These are phyloP conservation scores for Gila robusta DNA, from an alignment of 2,797 vertebrate species.

Conservation along the genomic window DNA sequence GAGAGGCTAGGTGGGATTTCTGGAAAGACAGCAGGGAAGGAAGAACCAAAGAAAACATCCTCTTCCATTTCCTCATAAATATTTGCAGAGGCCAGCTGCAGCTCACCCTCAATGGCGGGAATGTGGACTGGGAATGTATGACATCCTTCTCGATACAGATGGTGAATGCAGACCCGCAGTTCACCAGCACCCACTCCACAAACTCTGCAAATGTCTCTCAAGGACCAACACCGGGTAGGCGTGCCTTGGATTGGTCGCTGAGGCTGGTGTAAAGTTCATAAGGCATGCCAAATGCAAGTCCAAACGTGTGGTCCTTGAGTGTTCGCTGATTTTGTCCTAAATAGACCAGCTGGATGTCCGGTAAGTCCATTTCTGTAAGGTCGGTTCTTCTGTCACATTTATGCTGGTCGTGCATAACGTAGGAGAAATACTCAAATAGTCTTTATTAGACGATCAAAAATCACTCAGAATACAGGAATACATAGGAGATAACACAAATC, in stretches of 20 bases:
- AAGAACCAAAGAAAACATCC: background rate
- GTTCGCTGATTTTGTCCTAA: too few relatives aligned
- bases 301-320: background rate
- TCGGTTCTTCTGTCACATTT: background rate
- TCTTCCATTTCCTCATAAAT: background rate
- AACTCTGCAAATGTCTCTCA: background rate
- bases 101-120: background rate
- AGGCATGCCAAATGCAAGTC: background rate
- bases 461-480: background rate
- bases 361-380: background rate
- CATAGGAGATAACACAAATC: background rate
- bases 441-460: background rate
- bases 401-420: background rate
- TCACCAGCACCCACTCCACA: background rate
- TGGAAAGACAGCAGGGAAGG: background rate
- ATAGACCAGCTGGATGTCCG: background rate
- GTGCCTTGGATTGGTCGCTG: background rate
- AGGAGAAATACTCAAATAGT: background rate
- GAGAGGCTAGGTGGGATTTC: background rate
- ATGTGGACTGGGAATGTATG: background rate
- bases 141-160: background rate
- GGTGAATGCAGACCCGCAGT: background rate
- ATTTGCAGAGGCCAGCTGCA: background rate
- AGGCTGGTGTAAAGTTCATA: background rate
- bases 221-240: background rate